A percentile compares a stretch with the other conserved stretches of the same genome.
Conservation (phyloP, 1,140 invertebrate species). For the Achroia grisella region DNA sequence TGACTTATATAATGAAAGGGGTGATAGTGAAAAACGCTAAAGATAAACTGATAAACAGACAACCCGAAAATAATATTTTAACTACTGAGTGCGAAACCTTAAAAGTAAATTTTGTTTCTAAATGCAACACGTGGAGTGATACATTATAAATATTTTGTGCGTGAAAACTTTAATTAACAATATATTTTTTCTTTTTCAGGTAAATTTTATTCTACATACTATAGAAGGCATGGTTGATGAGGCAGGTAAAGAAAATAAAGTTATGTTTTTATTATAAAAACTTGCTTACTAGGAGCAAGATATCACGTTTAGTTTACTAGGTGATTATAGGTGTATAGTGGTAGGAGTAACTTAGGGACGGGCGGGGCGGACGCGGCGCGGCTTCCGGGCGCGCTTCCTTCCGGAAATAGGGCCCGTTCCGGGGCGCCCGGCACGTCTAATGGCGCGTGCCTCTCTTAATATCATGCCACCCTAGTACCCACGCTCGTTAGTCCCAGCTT, state of each 20-base stretch:
- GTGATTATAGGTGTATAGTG: constrained; percentile 29
- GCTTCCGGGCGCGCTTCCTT: constrained; percentile 57
- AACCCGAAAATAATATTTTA: too few relatives aligned
- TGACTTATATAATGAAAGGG: too few relatives aligned
- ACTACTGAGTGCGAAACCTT: too few relatives aligned
- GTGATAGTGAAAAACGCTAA: too few relatives aligned
- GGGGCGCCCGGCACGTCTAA: constrained; percentile 38
- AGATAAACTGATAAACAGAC: too few relatives aligned
- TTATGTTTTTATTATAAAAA: background rate
- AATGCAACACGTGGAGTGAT: too few relatives aligned
- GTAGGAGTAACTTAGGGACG: constrained; percentile 21
- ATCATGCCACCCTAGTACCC: constrained; percentile 52
- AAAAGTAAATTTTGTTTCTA: too few relatives aligned
- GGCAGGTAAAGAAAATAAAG: too few relatives aligned
- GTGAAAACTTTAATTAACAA: too few relatives aligned
- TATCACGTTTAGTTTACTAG: constrained; percentile 24
- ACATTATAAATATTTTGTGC: too few relatives aligned
- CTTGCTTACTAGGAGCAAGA: constrained; percentile 6
- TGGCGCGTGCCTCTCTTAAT: constrained; percentile 51
- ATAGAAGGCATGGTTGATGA: background rate
- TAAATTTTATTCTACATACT: background rate
- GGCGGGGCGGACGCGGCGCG: constrained; percentile 39
- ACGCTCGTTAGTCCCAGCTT: constrained; percentile 30
- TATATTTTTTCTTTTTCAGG: constrained; percentile 5
- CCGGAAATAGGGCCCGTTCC: constrained; percentile 67